phyloP scores from a whole-genome alignment of 64 coral and sea anemone species.

The Montipora sp. region DNA sequence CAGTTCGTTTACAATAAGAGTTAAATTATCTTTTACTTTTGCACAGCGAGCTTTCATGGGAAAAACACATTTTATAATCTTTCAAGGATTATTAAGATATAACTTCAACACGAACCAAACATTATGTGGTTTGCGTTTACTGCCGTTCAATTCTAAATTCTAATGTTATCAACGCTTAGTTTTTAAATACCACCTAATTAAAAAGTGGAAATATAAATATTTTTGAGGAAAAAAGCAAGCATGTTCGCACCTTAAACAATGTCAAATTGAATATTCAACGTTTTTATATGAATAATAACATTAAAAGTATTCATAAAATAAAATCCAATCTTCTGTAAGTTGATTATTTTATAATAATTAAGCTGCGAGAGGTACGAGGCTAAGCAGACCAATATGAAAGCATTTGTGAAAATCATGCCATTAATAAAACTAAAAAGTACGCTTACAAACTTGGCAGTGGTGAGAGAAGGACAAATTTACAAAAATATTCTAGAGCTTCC shows the following conservation, averaged over 20 bases:
- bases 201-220: background rate
- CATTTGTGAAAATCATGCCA: constrained; percentile 30
- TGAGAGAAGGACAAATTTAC: constrained; percentile 34
- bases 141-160: background rate
- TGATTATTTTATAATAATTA: background rate
- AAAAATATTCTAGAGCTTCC: constrained; percentile 51
- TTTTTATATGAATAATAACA: background rate
- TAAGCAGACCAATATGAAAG: constrained; percentile 26
- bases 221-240: background rate
- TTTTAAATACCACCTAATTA: background rate
- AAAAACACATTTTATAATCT: constrained; percentile 2
- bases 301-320: background rate
- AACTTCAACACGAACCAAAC: background rate
- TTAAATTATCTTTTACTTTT: constrained; percentile 9
- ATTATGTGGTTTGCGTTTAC: background rate
- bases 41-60: background rate
- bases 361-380: constrained; percentile 22
- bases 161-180: background rate
- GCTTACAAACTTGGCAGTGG: constrained; percentile 39
- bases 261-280: background rate
- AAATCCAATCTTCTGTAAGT: background rate
- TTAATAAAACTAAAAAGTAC: constrained; percentile 40
- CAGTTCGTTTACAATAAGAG: constrained; percentile 20
- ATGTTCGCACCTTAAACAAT: background rate
- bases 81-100: no score